These are phyloP conservation scores for Pardalotus punctatus DNA, from an alignment of 2,113 vertebrate genomes.

Conservation along the genomic window DNA sequence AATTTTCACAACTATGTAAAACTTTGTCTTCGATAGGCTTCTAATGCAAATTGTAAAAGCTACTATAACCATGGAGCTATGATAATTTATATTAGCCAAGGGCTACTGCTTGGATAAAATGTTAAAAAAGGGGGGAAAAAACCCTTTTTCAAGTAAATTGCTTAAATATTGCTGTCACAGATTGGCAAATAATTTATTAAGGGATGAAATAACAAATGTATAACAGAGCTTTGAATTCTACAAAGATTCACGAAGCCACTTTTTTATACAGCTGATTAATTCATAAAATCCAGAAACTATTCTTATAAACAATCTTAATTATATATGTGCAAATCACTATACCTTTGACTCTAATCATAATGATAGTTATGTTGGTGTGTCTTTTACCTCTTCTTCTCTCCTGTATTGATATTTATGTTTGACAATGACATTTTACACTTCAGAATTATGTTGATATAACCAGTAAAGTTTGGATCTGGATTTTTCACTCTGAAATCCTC, in stretches of 20 bases:
- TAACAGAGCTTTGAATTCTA: background rate
- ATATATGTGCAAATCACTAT: background rate
- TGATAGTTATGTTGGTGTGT: background rate
- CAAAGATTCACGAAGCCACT: background rate
- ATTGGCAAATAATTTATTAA: background rate
- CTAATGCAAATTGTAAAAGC: background rate
- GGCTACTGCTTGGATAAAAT: background rate
- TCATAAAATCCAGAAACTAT: background rate
- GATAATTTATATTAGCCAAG: background rate
- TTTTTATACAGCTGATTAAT: background rate
- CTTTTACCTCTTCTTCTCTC: background rate
- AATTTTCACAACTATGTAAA: background rate
- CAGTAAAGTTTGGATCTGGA: background rate
- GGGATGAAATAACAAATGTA: background rate
- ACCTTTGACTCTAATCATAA: background rate
- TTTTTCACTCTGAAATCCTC: background rate
- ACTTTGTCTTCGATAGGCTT: background rate
- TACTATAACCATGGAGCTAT: background rate
- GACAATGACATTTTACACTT: background rate
- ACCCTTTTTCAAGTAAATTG: background rate
- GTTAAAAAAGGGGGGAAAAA: background rate
- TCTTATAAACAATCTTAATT: background rate
- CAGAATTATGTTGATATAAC: background rate
- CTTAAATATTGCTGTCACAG: background rate
- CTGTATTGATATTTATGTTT: background rate